These are phyloP conservation scores for Ramphastos sulfuratus DNA, from an alignment of 2,113 vertebrate species.

Conservation along the genomic window DNA sequence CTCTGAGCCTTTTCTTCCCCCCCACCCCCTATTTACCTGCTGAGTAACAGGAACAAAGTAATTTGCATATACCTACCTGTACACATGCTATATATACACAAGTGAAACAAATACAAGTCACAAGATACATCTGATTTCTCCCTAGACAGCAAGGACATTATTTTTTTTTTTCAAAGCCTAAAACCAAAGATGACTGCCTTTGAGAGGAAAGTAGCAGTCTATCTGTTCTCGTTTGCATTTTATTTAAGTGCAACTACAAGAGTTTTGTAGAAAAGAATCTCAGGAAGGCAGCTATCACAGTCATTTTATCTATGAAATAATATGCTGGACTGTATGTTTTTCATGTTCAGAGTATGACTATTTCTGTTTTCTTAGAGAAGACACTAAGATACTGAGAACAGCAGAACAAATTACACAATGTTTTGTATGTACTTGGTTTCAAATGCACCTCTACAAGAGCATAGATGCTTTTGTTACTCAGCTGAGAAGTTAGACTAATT, in stretches of 20 bases:
- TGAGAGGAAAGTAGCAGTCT: background rate
- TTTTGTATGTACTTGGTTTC: background rate
- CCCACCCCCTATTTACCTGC: background rate
- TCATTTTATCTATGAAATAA: background rate
- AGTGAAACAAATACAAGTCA: background rate
- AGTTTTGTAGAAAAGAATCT: background rate
- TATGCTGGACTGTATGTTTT: background rate
- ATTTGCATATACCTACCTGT: background rate
- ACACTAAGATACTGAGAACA: background rate
- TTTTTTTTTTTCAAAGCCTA: no score
- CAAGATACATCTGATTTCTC: background rate
- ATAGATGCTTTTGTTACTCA: background rate
- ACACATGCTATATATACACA: background rate
- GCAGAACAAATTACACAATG: background rate
- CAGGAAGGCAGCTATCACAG: background rate
- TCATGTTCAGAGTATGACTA: background rate
- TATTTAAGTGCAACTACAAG: background rate
- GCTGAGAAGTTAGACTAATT: background rate
- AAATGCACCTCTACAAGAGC: background rate
- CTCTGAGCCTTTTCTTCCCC: background rate
- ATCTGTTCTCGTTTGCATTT: background rate
- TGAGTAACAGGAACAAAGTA: background rate
- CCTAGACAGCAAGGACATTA: background rate
- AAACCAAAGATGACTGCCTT: background rate
- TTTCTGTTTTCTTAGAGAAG: background rate